A percentile compares a stretch with the other conserved stretches of the same genome.
phyloP scores from a whole-genome alignment of 2,113 vertebrate genomes.

The Rattus rattus region DNA sequence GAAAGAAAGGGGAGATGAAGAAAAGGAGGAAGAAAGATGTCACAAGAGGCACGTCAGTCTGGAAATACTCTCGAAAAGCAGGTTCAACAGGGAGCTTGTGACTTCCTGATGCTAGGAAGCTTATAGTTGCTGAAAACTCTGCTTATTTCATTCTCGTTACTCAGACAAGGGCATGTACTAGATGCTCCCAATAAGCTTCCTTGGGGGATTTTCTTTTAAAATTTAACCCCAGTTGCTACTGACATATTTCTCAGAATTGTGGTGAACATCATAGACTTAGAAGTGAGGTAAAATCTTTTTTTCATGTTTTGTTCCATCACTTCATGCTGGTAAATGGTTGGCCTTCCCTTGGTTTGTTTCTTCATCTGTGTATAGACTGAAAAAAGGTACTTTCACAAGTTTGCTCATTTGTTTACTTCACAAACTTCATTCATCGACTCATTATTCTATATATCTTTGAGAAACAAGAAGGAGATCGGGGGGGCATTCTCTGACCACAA shows the following conservation, averaged over 20 bases:
- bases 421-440: not conserved
- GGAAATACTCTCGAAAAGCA: not conserved
- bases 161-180: not conserved
- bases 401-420: not conserved
- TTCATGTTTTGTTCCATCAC: not conserved
- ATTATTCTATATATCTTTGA: not conserved
- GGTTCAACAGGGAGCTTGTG: not conserved
- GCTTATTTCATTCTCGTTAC: not conserved
- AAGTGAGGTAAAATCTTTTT: not conserved
- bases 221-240: not conserved
- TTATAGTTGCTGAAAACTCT: not conserved
- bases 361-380: not conserved
- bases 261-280: not conserved
- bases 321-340: not conserved
- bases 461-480: not conserved
- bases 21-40: not conserved
- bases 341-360: not conserved
- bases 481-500: not conserved
- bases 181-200: not conserved
- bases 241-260: not conserved
- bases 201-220: not conserved
- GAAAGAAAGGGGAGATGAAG: not conserved
- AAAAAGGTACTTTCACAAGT: not conserved
- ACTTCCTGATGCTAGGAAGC: not conserved
- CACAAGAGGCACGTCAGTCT: not conserved